A percentile compares a stretch with the other conserved stretches of the same genome.
Conservation (phyloP, 2,888 invertebrate species). For the Aleiodes alternator region DNA sequence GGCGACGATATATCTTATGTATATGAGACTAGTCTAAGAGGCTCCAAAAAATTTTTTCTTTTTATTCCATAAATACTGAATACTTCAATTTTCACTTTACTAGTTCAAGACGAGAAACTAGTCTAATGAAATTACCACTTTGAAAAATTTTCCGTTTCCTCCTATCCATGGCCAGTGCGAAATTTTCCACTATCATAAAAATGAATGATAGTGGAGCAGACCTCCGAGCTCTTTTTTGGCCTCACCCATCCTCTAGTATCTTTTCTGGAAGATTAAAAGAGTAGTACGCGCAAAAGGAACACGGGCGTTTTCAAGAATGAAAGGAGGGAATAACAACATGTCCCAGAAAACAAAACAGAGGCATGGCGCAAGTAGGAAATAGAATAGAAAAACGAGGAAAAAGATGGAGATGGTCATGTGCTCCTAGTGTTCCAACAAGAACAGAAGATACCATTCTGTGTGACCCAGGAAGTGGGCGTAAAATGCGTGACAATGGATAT, state of each 20-base stretch:
- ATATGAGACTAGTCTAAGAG: background rate
- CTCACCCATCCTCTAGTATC: slow-evolving; percentile 24
- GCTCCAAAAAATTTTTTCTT: background rate
- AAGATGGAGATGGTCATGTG: slow-evolving; percentile 20
- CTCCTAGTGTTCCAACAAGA: slow-evolving; percentile 10
- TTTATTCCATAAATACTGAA: background rate
- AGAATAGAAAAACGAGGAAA: slow-evolving; percentile 15
- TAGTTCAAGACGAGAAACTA: background rate
- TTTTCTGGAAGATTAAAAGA: slow-evolving; percentile 44
- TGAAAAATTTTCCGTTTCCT: background rate
- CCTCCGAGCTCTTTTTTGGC: slow-evolving; percentile 26
- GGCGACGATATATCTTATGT: background rate
- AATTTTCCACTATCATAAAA: background rate
- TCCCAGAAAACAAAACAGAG: slow-evolving; percentile 24
- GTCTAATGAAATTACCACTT: too few species aligned
- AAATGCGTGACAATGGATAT: slow-evolving; percentile 54
- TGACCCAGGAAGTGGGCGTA: slow-evolving; percentile 47
- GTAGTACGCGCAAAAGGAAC: slow-evolving; percentile 43
- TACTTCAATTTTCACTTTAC: background rate
- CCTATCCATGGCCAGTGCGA: background rate
- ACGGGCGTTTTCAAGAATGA: slow-evolving; percentile 48
- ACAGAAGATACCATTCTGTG: slow-evolving; percentile 46
- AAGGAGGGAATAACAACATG: slow-evolving; percentile 27
- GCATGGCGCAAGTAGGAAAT: slow-evolving; percentile 23
- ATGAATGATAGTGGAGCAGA: slow-evolving; percentile 14